Base-by-base conservation (phyloP, 2,797 vertebrate genomes). In the Crocidura indochinensis region DNA sequence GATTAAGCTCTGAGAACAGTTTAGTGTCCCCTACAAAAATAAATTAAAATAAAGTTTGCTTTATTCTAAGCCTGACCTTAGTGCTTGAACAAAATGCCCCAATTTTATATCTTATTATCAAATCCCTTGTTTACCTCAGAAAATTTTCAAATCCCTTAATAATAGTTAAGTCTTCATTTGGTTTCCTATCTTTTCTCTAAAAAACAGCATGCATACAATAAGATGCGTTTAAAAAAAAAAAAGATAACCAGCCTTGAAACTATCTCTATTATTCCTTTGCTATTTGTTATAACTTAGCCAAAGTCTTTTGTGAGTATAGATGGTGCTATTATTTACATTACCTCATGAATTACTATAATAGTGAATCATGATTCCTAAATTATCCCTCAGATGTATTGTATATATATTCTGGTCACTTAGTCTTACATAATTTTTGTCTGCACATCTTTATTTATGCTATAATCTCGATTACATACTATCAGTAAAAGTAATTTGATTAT, bases 141-240 rank as follows among this genome's bases (percentile, higher is more conserved):
- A 20, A 24, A 74, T 67, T 86, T 67, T 84, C 77, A 85, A 93
- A 53, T 71, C n/a, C 79, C 22, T 14, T n/a, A 53, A 68, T 60
- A 8, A 19, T 85, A 46, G 38, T 69, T 64, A 90, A 88, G 29
- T 78, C 65, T 87, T 24, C 0, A 20, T 65, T 92, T 65, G 26
- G 29, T 90, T 93, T 81, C 22, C 0, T 75, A 29, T 77, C 24
- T 81, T 10, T 68, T 14, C 29, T 44, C 38, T 77, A 49, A 29
- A 85, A 93, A 86, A 73, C 26, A 26, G 2, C 9, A 10, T 12
- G 8, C 20, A 64, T 3, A 73, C 10, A 60, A 22, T 38, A 60
- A 65, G 31, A 49, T 44, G 38, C 38, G 2, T 53, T 53, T 53
- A 38, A 38, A 60, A 72, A 92, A 51, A 8, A 68, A 20, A 46